These are phyloP conservation scores for Auanema sp. DNA, from an alignment of 2,888 invertebrate genomes.

Conservation along the genomic window DNA sequence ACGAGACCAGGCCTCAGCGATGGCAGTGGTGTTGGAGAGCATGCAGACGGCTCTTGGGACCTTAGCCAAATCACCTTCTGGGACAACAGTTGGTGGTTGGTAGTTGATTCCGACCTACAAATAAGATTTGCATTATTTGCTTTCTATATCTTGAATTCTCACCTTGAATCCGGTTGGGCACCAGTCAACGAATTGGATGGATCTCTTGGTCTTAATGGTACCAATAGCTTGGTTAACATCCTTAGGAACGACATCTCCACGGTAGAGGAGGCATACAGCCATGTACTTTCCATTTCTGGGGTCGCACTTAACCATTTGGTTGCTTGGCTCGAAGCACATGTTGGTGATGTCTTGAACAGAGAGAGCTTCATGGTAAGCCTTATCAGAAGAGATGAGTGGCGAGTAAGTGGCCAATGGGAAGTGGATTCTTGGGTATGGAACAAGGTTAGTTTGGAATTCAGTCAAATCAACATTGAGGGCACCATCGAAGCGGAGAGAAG, in stretches of 20 bases:
- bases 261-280: slow-evolving; percentile 66
- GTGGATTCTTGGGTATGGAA: slow-evolving; percentile 89
- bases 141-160: background rate
- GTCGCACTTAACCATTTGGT: slow-evolving; percentile 87
- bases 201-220: slow-evolving; percentile 87
- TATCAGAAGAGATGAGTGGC: slow-evolving; percentile 58
- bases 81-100: slow-evolving; percentile 80
- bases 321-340: slow-evolving; percentile 81
- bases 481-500: slow-evolving; percentile 85
- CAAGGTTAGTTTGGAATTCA: slow-evolving; percentile 73
- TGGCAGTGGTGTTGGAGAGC: slow-evolving; percentile 88
- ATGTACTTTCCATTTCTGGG: slow-evolving; percentile 71
- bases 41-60: slow-evolving; percentile 79
- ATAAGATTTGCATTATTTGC: background rate
- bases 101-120: slow-evolving; percentile 69
- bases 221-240: slow-evolving; percentile 91
- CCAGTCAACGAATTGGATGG: slow-evolving; percentile 80
- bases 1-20: slow-evolving; percentile 82
- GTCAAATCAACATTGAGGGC: slow-evolving; percentile 84
- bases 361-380: slow-evolving; percentile 58
- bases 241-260: slow-evolving; percentile 89
- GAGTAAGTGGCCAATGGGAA: slow-evolving; percentile 76
- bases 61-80: slow-evolving; percentile 81
- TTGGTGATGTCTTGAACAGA: slow-evolving; percentile 79
- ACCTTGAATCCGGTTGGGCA: slow-evolving; percentile 56